Percentiles rank a stretch among this genome's conserved stretches.
phyloP scores from a whole-genome alignment of 2,113 vertebrate genomes.

The Microtus richardsoni region DNA sequence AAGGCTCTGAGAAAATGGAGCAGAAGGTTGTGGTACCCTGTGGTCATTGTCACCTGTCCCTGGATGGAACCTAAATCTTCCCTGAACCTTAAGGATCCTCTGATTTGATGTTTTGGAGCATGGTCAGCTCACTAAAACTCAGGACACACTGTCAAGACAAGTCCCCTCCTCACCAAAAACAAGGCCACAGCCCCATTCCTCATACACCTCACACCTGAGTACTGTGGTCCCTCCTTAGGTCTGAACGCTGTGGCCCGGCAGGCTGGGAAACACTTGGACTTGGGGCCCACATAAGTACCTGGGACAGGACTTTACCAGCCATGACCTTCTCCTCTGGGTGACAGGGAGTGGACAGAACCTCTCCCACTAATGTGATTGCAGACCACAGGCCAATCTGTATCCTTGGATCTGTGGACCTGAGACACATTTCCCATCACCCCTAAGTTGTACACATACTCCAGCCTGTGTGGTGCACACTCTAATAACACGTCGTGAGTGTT shows the following conservation, averaged over 20 bases:
- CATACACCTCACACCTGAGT: not conserved
- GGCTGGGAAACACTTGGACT: not conserved
- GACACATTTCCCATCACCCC: not conserved
- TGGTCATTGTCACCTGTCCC: not conserved
- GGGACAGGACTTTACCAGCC: too few species aligned
- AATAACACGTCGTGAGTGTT: not conserved
- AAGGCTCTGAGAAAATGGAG: not conserved
- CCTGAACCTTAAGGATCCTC: not conserved
- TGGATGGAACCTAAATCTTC: not conserved
- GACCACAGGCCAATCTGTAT: not conserved
- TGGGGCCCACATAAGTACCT: too few species aligned
- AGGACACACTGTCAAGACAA: not conserved
- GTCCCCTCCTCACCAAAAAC: not conserved
- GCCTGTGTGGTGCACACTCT: not conserved
- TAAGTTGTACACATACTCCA: accelerated
- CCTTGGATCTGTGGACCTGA: not conserved
- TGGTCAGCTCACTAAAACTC: not conserved
- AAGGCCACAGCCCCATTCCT: not conserved
- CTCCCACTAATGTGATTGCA: not conserved
- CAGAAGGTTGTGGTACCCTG: not conserved
- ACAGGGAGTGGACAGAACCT: not conserved
- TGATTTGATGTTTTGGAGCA: not conserved
- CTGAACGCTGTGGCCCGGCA: not conserved
- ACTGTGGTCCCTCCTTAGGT: not conserved
- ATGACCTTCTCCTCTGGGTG: not conserved